Percentiles rank a stretch among this genome's conserved stretches.
Conservation (phyloP, 2,113 vertebrate genomes). For the Daubentonia madagascariensis region DNA sequence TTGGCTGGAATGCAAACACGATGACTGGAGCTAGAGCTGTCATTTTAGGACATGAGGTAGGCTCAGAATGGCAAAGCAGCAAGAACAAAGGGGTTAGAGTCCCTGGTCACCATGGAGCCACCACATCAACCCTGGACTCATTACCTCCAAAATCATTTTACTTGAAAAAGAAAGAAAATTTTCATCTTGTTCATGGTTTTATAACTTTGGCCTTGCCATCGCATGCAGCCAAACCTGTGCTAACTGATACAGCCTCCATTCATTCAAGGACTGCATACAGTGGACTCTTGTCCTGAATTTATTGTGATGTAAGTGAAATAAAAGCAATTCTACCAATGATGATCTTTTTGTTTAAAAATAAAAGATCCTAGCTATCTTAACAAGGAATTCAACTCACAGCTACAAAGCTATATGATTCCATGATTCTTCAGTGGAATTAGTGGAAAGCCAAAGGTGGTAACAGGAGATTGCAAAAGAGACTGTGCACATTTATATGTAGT, state of each 20-base stretch:
- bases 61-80: background rate
- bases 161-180: background rate
- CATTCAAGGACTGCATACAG: background rate
- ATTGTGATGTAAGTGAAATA: constrained; percentile 8
- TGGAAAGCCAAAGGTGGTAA: background rate
- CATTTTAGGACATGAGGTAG: background rate
- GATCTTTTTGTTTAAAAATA: background rate
- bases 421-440: background rate
- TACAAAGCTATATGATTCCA: background rate
- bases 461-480: background rate
- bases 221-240: background rate
- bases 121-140: background rate
- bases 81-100: background rate
- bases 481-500: background rate
- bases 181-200: background rate
- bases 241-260: background rate
- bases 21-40: background rate
- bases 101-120: background rate
- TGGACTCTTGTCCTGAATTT: background rate
- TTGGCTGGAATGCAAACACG: background rate
- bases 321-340: background rate
- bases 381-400: background rate
- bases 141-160: background rate
- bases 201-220: background rate
- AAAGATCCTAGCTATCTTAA: background rate